Conservation (phyloP, 2,888 invertebrate genomes). For the Tortricodes alternella region DNA sequence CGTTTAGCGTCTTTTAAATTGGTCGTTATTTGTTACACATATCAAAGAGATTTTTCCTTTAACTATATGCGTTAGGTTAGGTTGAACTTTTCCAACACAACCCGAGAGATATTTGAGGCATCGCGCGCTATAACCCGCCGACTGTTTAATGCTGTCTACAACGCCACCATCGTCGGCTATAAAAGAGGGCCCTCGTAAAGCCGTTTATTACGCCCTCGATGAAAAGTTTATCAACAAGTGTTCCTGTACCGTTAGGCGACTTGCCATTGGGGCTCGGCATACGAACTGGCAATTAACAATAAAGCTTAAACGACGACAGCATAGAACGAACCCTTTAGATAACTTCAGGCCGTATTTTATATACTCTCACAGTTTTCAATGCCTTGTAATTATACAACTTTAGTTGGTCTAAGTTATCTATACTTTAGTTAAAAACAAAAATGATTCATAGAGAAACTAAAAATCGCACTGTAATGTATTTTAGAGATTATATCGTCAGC, state of each 20-base stretch:
- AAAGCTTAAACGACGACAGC: too few relatives aligned
- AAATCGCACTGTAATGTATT: not conserved
- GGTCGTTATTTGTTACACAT: too few relatives aligned
- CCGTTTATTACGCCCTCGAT: constrained; percentile 36
- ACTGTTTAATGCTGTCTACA: constrained; percentile 23
- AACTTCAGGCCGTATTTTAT: too few relatives aligned
- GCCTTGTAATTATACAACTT: too few relatives aligned
- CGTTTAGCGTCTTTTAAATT: too few relatives aligned
- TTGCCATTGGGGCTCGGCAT: constrained; percentile 41
- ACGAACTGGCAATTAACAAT: not conserved
- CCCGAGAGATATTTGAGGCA: constrained; percentile 1
- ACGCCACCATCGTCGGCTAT: constrained; percentile 35
- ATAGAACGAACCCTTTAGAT: too few relatives aligned
- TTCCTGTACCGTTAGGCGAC: constrained; percentile 45
- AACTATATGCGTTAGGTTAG: too few relatives aligned
- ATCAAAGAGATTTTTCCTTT: too few relatives aligned
- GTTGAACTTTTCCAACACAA: too few relatives aligned
- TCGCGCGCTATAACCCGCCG: not conserved
- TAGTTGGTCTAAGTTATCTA: too few relatives aligned
- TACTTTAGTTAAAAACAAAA: too few relatives aligned
- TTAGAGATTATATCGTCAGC: constrained; percentile 9
- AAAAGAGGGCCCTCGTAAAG: constrained; percentile 34
- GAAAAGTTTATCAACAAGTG: constrained; percentile 40
- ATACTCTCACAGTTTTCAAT: too few relatives aligned
- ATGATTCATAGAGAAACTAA: constrained; percentile 8